Evolutionary conservation across 53 echinoderm and acorn worm species (phyloP), one percentile per base, ranked within the genome.

Genomic region (Holothuria leucospilota): DNA sequence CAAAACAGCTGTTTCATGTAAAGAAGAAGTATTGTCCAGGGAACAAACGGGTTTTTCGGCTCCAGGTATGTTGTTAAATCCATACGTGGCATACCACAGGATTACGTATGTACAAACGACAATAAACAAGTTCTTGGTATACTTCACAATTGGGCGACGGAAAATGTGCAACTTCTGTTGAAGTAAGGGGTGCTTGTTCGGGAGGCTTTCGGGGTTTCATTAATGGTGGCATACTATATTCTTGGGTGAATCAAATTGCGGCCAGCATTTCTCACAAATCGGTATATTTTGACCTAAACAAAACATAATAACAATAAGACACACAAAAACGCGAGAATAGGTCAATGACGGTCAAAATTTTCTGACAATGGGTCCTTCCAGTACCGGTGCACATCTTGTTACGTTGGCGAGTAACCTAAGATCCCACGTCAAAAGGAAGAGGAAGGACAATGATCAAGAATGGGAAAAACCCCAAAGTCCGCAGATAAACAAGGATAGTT

Each of bases 391-490:
- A 91, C n/a, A 80, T 23, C 85, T 67, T 73, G 87, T n/a, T 88
- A 91, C 77, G 62, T 87, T 39, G 28, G 25, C 41, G 84, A 85
- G 59, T 84, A 91, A 3, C 85, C 91, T 21, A 91, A 6, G 62
- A 79, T 23, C 90, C 90, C 46, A 85, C 34, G 25, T 68, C 81
- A 61, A 85, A n/a, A 27, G 66, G 18, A 29, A 85, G 90, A 0
- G 78, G 80, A 38, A 90, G 26, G 62, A 90, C 28, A 26, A 90
- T 49, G 24, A 96, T 39, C 20, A 87, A 18, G 41, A 94, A 79
- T 1, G 96, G 85, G n/a, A 86, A 24, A 12, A 92, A n/a, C n/a
- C 30, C 94, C 96, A 96, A 30, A 82, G 59, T 4, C 90, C 69
- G n/a, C 67, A 42, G 67, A 94, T 39, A 92, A 92, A 86, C 46